These are phyloP conservation scores for Calcarius lapponicus DNA, from an alignment of 2,797 vertebrate genomes.

Conservation along the genomic window DNA sequence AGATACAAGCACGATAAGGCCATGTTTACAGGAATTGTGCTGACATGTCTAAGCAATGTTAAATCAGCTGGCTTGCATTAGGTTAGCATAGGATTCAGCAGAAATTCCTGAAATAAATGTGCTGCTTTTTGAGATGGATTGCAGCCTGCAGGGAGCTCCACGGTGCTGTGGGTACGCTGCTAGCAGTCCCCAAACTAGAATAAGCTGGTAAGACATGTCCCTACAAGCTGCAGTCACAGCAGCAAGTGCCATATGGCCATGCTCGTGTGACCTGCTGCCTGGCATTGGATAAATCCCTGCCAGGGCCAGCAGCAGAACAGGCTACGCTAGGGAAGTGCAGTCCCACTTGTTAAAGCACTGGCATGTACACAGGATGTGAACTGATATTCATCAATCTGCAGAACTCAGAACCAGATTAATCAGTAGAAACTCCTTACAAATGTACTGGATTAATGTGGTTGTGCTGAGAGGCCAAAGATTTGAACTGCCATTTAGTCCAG, in stretches of 20 bases:
- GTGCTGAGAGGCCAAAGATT: not conserved
- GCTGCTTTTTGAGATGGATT: not conserved
- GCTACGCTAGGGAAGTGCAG: not conserved
- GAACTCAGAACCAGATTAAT: not conserved
- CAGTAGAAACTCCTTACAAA: not conserved
- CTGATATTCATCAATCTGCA: not conserved
- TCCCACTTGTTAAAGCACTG: not conserved
- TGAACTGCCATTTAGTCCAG: not conserved
- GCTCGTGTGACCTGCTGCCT: not conserved
- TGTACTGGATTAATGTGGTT: not conserved
- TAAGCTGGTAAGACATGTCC: not conserved
- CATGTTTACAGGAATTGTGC: not conserved
- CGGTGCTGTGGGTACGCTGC: accelerated
- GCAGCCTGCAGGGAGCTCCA: not conserved
- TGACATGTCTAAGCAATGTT: not conserved
- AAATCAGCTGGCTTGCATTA: not conserved
- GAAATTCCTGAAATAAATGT: not conserved
- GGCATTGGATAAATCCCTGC: not conserved
- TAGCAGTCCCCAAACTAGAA: not conserved
- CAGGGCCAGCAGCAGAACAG: not conserved
- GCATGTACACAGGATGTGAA: not conserved
- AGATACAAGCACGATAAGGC: not conserved
- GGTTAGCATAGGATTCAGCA: not conserved
- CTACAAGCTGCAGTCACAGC: not conserved
- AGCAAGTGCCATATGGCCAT: not conserved